Evolutionary conservation across 1,140 invertebrate genomes (phyloP).

Genomic region (Goniozus legneri): DNA sequence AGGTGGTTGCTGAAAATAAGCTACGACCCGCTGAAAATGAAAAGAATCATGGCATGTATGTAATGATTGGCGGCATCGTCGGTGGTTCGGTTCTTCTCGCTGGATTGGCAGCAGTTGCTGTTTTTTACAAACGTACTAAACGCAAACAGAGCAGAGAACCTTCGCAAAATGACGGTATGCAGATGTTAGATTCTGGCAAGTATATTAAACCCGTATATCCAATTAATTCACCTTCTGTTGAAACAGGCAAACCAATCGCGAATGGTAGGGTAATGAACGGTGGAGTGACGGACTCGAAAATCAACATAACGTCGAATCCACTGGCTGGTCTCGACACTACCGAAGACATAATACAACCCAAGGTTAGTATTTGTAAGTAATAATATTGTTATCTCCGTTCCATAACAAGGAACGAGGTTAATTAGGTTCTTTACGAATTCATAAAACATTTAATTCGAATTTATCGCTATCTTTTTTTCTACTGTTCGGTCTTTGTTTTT

Average conservation of each 20-base stretch:
- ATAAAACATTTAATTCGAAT: too few relatives aligned
- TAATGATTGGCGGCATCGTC: slow-evolving; percentile 58
- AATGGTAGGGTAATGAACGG: slow-evolving; percentile 60
- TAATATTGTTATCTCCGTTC: slow-evolving; percentile 13
- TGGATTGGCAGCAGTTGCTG: slow-evolving; percentile 46
- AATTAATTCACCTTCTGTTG: slow-evolving; percentile 5
- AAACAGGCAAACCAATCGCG: slow-evolving; percentile 50
- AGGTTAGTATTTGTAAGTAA: slow-evolving; percentile 47
- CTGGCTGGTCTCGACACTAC: slow-evolving; percentile 60
- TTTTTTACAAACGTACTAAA: slow-evolving; percentile 54
- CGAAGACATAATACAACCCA: slow-evolving; percentile 57
- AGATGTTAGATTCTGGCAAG: slow-evolving; percentile 5
- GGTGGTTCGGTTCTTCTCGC: slow-evolving; percentile 51
- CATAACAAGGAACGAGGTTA: slow-evolving; percentile 15
- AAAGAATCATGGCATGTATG: slow-evolving; percentile 54
- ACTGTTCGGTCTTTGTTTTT: slow-evolving; percentile 8
- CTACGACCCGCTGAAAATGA: slow-evolving; percentile 38
- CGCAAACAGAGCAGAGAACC: slow-evolving; percentile 45
- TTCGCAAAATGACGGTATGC: slow-evolving; percentile 52
- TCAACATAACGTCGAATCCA: slow-evolving; percentile 70
- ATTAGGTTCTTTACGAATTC: too few relatives aligned
- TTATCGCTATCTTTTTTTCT: background rate
- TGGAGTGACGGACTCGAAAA: slow-evolving; percentile 54
- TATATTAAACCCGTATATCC: slow-evolving; percentile 7
- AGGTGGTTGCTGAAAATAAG: slow-evolving; percentile 36